Evolutionary conservation across 2,113 vertebrate species (phyloP), one percentile per base, ranked within the genome.

Genomic region (Pelodiscus sinensis): DNA sequence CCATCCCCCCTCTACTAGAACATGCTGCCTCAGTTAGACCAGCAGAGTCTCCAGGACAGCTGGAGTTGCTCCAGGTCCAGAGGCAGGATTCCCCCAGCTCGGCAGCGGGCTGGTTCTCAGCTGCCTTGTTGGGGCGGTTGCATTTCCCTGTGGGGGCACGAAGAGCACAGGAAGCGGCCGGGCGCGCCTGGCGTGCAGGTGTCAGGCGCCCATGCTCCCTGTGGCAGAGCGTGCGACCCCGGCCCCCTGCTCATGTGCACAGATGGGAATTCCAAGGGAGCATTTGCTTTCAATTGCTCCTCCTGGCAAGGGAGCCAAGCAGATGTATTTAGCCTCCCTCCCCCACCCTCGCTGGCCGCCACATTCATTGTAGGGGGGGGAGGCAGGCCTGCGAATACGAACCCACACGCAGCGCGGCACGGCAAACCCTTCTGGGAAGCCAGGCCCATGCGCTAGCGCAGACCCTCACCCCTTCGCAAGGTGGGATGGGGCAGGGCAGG

Each of bases 281-380:
- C 85, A 90, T 89, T 96, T 90, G 92, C 82, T 94, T 93, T 84
- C 87, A 88, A 79, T 92, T 80, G 82, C 87, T 92, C n/a, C 50
- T 44, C 82, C 82, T 94, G 95, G 89, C 93, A 86, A 82, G 55
- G 29, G 51, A 19, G 27, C 75, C 55, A 35, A 1, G 7, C 38
- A 84, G 84, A 93, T 75, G 86, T 35, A 22, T 84, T 10, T 51
- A 71, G 71, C 27, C 55, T 57, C 84, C 35, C 79, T 71, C 81
- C 54, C 71, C 68, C 12, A 1, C 29, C 85, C 90, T 21, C 81
- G 44, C 90, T 75, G 79, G 87, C 82, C 56, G 38, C 82, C 82
- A 88, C 92, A 90, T 81, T 38, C 27, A 3, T 16, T 35, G 65
- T 9, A 16, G 22, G 10, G n/a, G 9, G 9, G 55, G 85, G 87